Base-by-base conservation (phyloP, 30 jellyfish, hydroid and myxozoan species). In the Aurelia aurita complex sp. Pacific region DNA sequence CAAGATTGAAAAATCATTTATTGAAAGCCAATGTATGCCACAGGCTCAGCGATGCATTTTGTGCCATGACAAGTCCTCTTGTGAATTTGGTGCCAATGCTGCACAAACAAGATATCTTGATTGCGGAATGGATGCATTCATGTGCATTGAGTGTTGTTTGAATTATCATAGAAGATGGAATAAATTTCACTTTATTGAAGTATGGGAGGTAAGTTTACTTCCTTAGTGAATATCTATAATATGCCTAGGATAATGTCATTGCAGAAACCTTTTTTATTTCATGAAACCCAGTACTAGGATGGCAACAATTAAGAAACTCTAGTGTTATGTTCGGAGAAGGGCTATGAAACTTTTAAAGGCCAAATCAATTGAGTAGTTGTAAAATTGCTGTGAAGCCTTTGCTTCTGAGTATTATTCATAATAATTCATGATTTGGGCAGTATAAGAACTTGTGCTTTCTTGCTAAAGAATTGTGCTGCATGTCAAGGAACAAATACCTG, bases 21-120 rank as follows among this genome's bases (percentile, higher is more conserved):
- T 65, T 65, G 75, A 65, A 65, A 65, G 75, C 16, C 75, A 65
- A 10, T 65, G 75, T 65, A 65, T 65, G 75, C 75, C 75, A 65
- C 33, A 13, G 33, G 16, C 32, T 65, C 75, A 65, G 75, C 75
- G 33, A 32, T 65, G 75, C 75, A 13, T 65, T 32, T 65, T 65
- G 75, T 65, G 75, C 42, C 75, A 65, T 65, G 75, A 65, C 33
- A 65, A 65, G 75, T 18, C 75, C 32, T 65, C 75, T 65, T 65
- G 75, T 18, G 33, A 65, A 65, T 65, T 65, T 65, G 75, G 75
- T 18, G 75, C 75, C 16, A 65, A 65, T 18, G 16, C 10, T 0
- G 75, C 75, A 65, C 29, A 65, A 13, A 18, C 75, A 65, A 65
- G 75, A 65, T 65, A 1, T 13, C 75, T 65, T 65, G 75, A 65